phyloP scores from a whole-genome alignment of 2,888 invertebrate genomes.

The Eulithis prunata region DNA sequence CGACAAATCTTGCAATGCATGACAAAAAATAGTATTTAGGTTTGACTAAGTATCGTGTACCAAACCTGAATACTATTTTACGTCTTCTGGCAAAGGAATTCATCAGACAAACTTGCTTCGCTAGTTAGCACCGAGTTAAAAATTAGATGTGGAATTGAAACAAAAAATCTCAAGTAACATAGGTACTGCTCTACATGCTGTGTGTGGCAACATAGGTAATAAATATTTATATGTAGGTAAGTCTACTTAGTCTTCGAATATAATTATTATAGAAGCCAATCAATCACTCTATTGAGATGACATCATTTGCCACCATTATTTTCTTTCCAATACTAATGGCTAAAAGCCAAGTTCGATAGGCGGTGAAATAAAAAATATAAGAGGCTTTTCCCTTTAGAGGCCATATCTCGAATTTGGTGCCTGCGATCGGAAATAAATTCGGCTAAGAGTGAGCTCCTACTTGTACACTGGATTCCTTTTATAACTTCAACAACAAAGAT shows the following conservation, averaged over 20 bases:
- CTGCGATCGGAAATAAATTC: slow-evolving; percentile 11
- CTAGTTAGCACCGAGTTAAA: too few species aligned
- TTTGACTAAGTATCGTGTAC: too few species aligned
- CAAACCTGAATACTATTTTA: too few species aligned
- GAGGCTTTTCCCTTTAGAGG: slow-evolving; percentile 41
- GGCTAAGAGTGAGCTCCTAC: background rate
- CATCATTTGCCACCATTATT: slow-evolving; percentile 36
- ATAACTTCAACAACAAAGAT: too few species aligned
- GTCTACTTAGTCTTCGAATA: background rate
- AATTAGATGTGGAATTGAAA: too few species aligned
- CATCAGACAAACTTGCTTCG: too few species aligned
- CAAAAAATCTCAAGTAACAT: too few species aligned
- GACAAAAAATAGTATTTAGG: too few species aligned
- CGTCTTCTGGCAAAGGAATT: too few species aligned
- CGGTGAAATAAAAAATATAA: slow-evolving; percentile 37
- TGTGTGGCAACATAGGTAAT: too few species aligned
- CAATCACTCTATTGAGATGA: slow-evolving; percentile 31
- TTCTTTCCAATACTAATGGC: slow-evolving; percentile 34
- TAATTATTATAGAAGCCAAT: slow-evolving; percentile 14
- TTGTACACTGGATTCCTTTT: background rate
- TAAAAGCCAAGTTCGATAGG: slow-evolving; percentile 38
- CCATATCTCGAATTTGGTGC: slow-evolving; percentile 32
- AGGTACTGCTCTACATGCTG: too few species aligned
- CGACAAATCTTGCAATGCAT: too few species aligned
- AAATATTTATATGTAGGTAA: background rate